Evolutionary conservation across 1,140 invertebrate genomes (phyloP), one percentile per base, ranked within the genome.

Genomic region (Drosophila virilis): DNA sequence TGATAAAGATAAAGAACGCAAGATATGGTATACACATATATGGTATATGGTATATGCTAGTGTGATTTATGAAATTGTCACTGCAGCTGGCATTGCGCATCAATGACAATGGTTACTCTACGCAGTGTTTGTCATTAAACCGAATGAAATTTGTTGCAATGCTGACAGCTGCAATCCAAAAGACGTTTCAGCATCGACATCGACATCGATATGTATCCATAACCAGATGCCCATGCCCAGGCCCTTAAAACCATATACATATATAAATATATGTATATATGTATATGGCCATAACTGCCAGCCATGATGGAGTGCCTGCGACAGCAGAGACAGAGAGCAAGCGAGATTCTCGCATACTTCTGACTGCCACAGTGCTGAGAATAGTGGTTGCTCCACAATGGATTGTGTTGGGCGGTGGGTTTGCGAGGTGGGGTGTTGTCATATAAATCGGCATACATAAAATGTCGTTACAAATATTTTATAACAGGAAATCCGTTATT

Each of bases 401-500:
- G 78, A 13, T 65, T 68, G 68, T 28, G 2, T 4, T 28, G 22
- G 22, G 22, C 22, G 22, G 22, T 28, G 22, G 22, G 4, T 4
- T 28, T 17, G 17, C 17, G 22, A 28, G 22, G 3, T 28, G 22
- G 22, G 22, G 22, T 28, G 4, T 28, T 28, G 22, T 28, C 22
- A 28, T 77, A 83, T 80, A 81, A 86, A 86, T 86, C 82, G 82
- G 78, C 69, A 60, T 75, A 75, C 60, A 75, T 75, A 86, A 86
- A 86, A 86, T 86, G 83, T 86, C 81, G 82, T 80, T 86, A 86
- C 83, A 82, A 82, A 88, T 88, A 88, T 88, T 88, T 88, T 88
- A 88, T 89, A 88, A 80, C 83, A 80, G 83, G 80, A 88, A 88
- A 88, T 88, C 83, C 83, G 83, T 88, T 88, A 88, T 88, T 88